These are phyloP conservation scores for Campylomormyrus tamandua DNA, from an alignment of 2,113 vertebrate genomes.

Conservation along the genomic window DNA sequence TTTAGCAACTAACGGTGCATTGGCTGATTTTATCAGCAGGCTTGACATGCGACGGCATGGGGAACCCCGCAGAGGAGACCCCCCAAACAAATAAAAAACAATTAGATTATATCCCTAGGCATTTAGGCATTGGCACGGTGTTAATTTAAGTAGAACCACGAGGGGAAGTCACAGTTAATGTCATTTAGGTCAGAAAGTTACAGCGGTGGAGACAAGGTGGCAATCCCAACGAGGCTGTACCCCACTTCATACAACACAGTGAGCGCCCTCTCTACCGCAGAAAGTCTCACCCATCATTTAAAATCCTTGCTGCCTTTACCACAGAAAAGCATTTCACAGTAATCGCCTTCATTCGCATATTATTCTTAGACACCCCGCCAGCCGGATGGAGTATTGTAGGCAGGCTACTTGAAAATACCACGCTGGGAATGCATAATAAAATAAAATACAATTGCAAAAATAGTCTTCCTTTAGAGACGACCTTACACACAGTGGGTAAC, in stretches of 20 bases:
- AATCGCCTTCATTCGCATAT: background rate
- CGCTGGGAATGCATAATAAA: background rate
- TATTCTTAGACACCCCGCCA: background rate
- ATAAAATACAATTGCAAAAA: background rate
- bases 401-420: background rate
- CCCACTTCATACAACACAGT: background rate
- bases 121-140: background rate
- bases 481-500: background rate
- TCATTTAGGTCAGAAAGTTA: constrained; percentile 5
- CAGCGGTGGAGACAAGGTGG: background rate
- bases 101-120: background rate
- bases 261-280: background rate
- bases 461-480: background rate
- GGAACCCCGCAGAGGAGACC: background rate
- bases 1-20: background rate
- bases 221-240: background rate
- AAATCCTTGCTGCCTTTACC: background rate
- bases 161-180: background rate
- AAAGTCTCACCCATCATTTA: background rate
- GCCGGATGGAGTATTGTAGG: background rate
- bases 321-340: background rate
- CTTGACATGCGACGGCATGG: background rate
- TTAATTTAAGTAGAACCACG: background rate
- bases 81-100: background rate
- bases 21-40: background rate